These are phyloP conservation scores for Cryptocephalus primarius DNA, from an alignment of 2,888 invertebrate genomes.

Conservation along the genomic window DNA sequence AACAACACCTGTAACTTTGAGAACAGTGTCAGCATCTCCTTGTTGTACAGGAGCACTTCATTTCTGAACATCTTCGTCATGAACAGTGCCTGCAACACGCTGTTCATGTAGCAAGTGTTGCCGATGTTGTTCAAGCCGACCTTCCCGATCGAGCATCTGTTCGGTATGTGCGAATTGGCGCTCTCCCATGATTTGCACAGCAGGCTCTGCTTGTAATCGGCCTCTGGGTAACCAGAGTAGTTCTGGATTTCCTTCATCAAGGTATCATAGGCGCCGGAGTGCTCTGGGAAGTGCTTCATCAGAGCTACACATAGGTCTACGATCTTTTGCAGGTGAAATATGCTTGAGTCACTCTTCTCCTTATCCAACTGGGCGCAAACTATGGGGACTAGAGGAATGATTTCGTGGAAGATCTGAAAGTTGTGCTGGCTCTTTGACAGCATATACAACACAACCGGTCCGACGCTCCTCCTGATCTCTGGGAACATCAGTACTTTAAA, in stretches of 20 bases:
- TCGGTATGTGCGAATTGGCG: constrained; percentile 16
- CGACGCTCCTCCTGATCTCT: constrained; percentile 43
- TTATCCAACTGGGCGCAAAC: constrained; percentile 45
- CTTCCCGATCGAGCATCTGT: constrained; percentile 36
- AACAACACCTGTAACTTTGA: constrained; percentile 59
- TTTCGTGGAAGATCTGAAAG: constrained; percentile 44
- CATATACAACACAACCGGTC: constrained; percentile 54
- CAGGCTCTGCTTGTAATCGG: constrained; percentile 26
- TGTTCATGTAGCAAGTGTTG: constrained; percentile 86
- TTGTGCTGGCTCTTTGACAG: constrained; percentile 50
- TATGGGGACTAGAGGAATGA: constrained; percentile 33
- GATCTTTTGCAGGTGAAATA: constrained; percentile 43
- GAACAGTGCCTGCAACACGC: constrained; percentile 71
- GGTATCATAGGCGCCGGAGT: constrained; percentile 28
- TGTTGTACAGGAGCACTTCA: constrained; percentile 47
- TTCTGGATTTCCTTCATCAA: constrained; percentile 30
- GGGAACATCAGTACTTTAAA: constrained; percentile 47
- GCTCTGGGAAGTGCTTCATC: constrained; percentile 39
- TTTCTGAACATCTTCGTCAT: constrained; percentile 72
- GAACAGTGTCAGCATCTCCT: constrained; percentile 48
- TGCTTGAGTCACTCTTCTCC: constrained; percentile 43
- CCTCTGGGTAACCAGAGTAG: constrained; percentile 16
- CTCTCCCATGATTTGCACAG: constrained; percentile 34
- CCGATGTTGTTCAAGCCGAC: constrained; percentile 75
- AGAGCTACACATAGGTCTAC: constrained; percentile 47